These are phyloP conservation scores for Picathartes gymnocephalus DNA, from an alignment of 2,113 vertebrate genomes.

Conservation along the genomic window DNA sequence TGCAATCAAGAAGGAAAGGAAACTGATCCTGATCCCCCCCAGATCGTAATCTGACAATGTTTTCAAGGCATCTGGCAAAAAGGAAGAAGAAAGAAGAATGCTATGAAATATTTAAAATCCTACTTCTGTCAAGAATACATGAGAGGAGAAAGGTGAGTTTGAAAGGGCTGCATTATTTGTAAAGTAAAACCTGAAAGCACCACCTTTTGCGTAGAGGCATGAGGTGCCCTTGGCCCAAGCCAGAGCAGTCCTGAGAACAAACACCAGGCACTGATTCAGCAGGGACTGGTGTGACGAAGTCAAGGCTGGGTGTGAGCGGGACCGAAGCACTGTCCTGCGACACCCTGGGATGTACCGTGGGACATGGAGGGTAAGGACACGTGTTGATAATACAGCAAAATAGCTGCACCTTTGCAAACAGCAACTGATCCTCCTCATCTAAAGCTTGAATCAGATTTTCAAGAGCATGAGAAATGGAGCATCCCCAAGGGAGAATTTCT, in stretches of 20 bases:
- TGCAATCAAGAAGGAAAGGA: conserved; percentile 46
- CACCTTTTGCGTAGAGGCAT: background rate
- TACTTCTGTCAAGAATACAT: background rate
- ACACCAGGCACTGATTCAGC: background rate
- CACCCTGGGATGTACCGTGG: background rate
- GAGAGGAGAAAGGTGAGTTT: background rate
- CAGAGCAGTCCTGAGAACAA: background rate
- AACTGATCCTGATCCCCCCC: conserved; percentile 32
- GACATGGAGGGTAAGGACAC: background rate
- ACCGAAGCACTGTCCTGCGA: background rate
- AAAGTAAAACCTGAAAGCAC: conserved; percentile 9
- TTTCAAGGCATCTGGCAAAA: conserved; percentile 49
- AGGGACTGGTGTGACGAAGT: background rate
- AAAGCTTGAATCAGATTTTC: background rate
- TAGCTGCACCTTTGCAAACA: background rate
- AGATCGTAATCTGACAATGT: conserved; percentile 40
- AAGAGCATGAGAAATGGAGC: background rate
- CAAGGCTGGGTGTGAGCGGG: background rate
- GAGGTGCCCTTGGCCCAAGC: background rate
- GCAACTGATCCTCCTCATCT: background rate
- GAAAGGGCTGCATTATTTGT: background rate
- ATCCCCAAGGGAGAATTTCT: background rate
- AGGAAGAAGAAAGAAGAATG: conserved; percentile 9
- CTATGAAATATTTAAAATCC: conserved; percentile 52
- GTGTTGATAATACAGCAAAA: background rate